Evolutionary conservation across 2,888 invertebrate species (phyloP).

Genomic region (Ophraella communa): DNA sequence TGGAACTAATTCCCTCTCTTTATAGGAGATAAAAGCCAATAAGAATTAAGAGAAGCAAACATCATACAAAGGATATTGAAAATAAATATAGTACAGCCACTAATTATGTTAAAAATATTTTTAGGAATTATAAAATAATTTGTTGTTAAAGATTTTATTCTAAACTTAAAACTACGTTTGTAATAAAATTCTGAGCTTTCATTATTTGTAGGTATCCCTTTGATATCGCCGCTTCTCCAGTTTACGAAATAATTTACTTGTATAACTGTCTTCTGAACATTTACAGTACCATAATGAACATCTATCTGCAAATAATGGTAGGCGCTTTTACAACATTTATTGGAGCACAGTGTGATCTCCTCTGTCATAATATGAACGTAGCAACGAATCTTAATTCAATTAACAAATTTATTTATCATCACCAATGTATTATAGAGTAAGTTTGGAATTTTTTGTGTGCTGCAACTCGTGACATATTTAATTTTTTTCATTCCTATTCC

Average conservation of each 20-base stretch:
- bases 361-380: constrained; percentile 30
- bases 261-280: constrained; percentile 33
- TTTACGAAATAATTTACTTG: constrained; percentile 32
- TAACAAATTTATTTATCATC: constrained; percentile 30
- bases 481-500: too few relatives aligned
- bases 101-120: too few relatives aligned
- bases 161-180: too few relatives aligned
- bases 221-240: constrained; percentile 15
- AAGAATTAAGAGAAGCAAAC: too few relatives aligned
- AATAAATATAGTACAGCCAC: too few relatives aligned
- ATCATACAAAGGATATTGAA: too few relatives aligned
- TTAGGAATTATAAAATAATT: too few relatives aligned
- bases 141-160: too few relatives aligned
- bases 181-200: too few relatives aligned
- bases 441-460: constrained; percentile 39
- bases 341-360: constrained; percentile 36
- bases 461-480: constrained; percentile 28
- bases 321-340: constrained; percentile 33
- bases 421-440: constrained; percentile 34
- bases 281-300: constrained; percentile 25
- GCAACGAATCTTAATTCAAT: not conserved
- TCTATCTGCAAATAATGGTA: constrained; percentile 31
- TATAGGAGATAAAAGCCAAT: too few relatives aligned
- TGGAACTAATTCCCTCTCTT: too few relatives aligned
- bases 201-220: constrained; percentile 38